Percentiles rank a stretch among this genome's conserved stretches.
Evolutionary conservation across 2,113 vertebrate species (phyloP).

Genomic region (Calyptomena viridis): DNA sequence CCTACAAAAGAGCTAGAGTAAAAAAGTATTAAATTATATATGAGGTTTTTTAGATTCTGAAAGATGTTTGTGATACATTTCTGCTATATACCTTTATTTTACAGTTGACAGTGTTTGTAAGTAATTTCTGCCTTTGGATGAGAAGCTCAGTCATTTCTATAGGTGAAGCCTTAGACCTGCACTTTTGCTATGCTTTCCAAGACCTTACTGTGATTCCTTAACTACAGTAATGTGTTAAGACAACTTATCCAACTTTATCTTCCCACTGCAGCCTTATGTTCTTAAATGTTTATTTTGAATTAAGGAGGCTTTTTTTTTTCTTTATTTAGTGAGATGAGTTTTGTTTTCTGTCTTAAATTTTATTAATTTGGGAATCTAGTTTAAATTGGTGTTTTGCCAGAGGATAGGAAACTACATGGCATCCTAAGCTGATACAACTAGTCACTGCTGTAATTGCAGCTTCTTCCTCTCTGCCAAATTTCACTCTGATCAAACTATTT

Average conservation of each 20-base stretch:
- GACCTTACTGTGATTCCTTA: not conserved
- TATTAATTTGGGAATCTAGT: not conserved
- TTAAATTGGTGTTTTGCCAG: not conserved
- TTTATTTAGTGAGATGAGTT: not conserved
- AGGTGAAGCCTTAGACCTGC: not conserved
- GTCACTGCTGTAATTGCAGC: not conserved
- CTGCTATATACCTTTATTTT: not conserved
- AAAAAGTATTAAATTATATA: not conserved
- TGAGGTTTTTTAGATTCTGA: not conserved
- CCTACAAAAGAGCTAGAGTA: not conserved
- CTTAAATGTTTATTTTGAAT: not conserved
- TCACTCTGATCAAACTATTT: not conserved
- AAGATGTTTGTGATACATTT: not conserved
- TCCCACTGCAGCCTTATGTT: not conserved
- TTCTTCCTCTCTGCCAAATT: not conserved
- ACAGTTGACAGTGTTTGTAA: not conserved
- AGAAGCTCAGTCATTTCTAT: not conserved
- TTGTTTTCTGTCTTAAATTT: not conserved
- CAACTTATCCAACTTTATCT: not conserved
- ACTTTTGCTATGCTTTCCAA: not conserved
- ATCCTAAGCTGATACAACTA: not conserved
- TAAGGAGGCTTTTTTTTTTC: not conserved
- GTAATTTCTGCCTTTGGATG: not conserved
- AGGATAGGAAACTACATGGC: not conserved
- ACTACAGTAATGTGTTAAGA: not conserved